Evolutionary conservation across 2,797 vertebrate species (phyloP).

Genomic region (Alfaro cultratus): DNA sequence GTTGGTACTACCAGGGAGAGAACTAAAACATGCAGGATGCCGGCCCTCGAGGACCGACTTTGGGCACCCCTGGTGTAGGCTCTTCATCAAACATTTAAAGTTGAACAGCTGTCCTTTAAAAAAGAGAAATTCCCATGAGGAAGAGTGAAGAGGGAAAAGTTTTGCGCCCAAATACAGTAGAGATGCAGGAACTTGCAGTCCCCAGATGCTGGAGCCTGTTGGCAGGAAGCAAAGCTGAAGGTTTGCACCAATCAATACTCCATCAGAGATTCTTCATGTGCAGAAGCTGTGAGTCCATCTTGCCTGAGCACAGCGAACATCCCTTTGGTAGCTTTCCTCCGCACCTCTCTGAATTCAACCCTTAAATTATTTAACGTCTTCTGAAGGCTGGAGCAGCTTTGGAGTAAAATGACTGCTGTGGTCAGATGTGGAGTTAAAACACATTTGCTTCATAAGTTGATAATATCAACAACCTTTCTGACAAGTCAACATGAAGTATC

Average conservation of each 20-base stretch:
- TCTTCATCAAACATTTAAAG: conserved; percentile 48
- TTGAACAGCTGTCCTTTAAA: conserved; percentile 25
- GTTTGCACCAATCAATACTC: conserved; percentile 8
- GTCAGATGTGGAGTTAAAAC: background rate
- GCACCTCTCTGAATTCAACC: conserved; percentile 26
- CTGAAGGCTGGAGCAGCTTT: conserved; percentile 24
- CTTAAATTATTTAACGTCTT: conserved; percentile 51
- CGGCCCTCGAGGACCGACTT: no score
- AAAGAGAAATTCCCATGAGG: conserved; percentile 11
- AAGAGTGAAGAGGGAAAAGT: conserved; percentile 1
- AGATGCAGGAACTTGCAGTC: background rate
- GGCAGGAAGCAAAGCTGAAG: conserved; percentile 2
- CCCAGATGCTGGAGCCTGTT: background rate
- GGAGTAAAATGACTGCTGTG: background rate
- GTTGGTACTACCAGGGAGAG: no score
- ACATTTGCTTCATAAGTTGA: background rate
- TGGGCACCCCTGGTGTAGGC: no score
- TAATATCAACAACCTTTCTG: background rate
- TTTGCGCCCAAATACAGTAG: background rate
- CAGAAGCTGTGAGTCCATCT: conserved; percentile 10
- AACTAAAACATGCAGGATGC: no score
- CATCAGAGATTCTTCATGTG: conserved; percentile 1
- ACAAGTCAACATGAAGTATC: background rate
- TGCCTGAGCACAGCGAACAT: conserved; percentile 15
- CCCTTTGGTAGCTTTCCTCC: conserved; percentile 14